Evolutionary conservation across 2,113 vertebrate genomes (phyloP), one percentile per base, ranked within the genome.

Genomic region (Arvicanthis niloticus): DNA sequence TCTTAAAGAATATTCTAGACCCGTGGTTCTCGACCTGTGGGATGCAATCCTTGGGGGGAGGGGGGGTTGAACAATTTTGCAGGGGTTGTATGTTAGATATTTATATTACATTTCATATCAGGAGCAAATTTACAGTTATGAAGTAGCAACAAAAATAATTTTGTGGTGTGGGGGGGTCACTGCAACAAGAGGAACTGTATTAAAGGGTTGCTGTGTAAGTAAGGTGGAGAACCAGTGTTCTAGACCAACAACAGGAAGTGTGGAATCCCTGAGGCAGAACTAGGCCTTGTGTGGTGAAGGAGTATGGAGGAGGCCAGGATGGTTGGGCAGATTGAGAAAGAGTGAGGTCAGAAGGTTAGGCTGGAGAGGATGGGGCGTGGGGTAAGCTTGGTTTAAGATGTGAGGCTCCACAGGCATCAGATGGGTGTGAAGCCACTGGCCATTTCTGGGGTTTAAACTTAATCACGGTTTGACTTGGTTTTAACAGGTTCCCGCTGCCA

Each of bases 131-230:
- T n/a, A 81, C 37, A 58, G 53, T 81, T 81, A 81, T 58, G 53
- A n/a, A 24, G 34, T 53, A 58, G 21, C 11, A 58, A n/a, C 78
- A n/a, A 81, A 81, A n/a, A 22, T 81, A n/a, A 81, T n/a, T 81
- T 58, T 81, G 37, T 81, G 21, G 37, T 58, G 48, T 56, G 7
- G 53, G 51, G 77, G 45, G 19, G 10, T 34, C 77, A 56, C 51
- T 31, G 56, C 77, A n/a, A 22, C 48, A 12, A 22, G 78, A 58
- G 19, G 78, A 56, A 24, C 21, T 58, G 37, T 58, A 34, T 24
- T 58, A 3, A 13, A 81, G 53, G 53, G 21, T 40, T 5, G 0
- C 19, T 22, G 34, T 3, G 0, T 58, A 12, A n/a, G 51, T 37
- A 81, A 24, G 78, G 10, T 7, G n/a, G 51, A 24, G 19, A 37